A percentile compares a stretch with the other conserved stretches of the same genome.
Conservation (phyloP, 53 echinoderm and acorn worm genomes). For the Paracentrotus lividus region DNA sequence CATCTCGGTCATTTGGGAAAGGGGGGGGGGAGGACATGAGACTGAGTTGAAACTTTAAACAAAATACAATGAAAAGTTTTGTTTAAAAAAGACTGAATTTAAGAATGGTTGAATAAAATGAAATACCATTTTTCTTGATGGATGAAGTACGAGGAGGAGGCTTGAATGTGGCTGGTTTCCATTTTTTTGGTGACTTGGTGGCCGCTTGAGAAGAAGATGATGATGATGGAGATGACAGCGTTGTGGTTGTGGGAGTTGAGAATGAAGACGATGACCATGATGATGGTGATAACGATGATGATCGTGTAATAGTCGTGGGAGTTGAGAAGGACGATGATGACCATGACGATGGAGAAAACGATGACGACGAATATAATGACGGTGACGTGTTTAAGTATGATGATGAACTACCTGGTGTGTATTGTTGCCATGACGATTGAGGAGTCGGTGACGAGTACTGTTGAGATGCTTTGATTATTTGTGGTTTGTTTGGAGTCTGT, state of each 20-base stretch:
- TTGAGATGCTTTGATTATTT: neutral
- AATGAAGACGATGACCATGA: neutral
- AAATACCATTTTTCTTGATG: conserved; percentile 50
- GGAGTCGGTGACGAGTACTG: neutral
- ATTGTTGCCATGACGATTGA: conserved; percentile 26
- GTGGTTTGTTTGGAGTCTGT: conserved; percentile 41
- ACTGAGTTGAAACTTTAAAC: too few relatives aligned
- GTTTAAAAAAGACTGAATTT: too few relatives aligned
- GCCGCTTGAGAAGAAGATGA: neutral
- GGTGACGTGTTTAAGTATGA: neutral
- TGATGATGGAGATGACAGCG: neutral
- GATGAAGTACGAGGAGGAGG: conserved; percentile 57
- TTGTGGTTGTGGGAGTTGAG: conserved; percentile 25
- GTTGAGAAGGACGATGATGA: neutral
- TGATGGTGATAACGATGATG: neutral
- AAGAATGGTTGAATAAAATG: neutral
- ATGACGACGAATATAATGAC: conserved; percentile 16
- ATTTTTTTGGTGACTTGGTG: neutral
- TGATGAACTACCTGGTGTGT: conserved; percentile 46
- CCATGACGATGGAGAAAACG: neutral
- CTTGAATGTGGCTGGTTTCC: conserved; percentile 65
- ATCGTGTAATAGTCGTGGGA: neutral
- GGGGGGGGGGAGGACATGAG: too few relatives aligned
- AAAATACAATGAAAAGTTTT: too few relatives aligned
- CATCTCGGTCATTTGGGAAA: too few relatives aligned